Base-by-base conservation (phyloP, 2,888 invertebrate species). In the Pilophorus perplexus region DNA sequence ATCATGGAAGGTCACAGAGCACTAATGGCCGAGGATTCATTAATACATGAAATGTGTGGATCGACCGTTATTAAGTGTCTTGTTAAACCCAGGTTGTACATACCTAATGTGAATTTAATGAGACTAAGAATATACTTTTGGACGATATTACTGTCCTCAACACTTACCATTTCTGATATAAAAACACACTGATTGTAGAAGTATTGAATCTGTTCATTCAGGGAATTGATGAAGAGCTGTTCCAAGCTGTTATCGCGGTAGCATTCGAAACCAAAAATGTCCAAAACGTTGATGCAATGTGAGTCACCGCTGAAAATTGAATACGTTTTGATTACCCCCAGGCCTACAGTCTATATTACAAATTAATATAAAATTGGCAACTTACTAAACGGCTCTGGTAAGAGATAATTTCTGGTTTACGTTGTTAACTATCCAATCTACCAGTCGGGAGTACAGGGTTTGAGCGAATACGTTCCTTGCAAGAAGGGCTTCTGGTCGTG, bases 141-240 rank as follows among this genome's bases (percentile, higher is more conserved):
- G 12, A 33, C 33, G 6, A 33, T 8, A 33, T 33, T 6, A 33
- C 33, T 33, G 33, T 6, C 12, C 6, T 33, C 33, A 33, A 33
- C 33, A 33, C 12, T 75, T 72, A 81, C 85, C 86, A 90, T 87
- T 82, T 95, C 95, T 88, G 91, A 93, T 4, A 87, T 87, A 77
- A 95, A 96, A 69, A 92, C 84, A 74, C 90, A 84, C 77, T 96
- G 95, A 74, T 93, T 90, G 77, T 93, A 96, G 73, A 92, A 86
- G 76, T 92, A 95, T 75, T 95, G 94, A 75, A 96, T 83, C 78
- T 95, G 93, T 76, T 96, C 95, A 75, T 95, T 96, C 67, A 90
- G 82, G 1, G 89, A 87, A 75, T 96, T 96, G 2, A 93, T 87
- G 72, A 93, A 85, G 6, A 96, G 80, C 76, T 95, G 94, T 73